These are phyloP conservation scores for Eumeta japonica DNA, from an alignment of 1,140 invertebrate genomes.

Conservation along the genomic window DNA sequence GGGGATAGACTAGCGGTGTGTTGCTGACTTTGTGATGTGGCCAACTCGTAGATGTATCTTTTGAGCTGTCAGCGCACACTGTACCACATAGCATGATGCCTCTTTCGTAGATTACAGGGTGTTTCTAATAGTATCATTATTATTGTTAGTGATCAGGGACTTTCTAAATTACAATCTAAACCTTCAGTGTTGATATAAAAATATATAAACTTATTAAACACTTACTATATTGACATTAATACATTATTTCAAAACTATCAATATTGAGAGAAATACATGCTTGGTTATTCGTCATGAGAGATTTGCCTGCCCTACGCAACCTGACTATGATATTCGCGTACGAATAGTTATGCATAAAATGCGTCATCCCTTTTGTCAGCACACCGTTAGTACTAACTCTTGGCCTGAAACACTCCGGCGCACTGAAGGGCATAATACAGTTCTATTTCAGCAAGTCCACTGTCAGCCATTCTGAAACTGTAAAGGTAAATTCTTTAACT, in stretches of 20 bases:
- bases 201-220: too few species aligned
- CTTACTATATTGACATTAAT: too few species aligned
- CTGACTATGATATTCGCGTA: slow-evolving; percentile 42
- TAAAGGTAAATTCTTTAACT: slow-evolving; percentile 41
- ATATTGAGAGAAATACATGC: slow-evolving; percentile 48
- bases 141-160: too few species aligned
- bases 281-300: slow-evolving; percentile 53
- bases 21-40: slow-evolving; percentile 42
- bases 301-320: slow-evolving; percentile 51
- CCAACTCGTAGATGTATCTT: too few species aligned
- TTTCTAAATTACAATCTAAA: too few species aligned
- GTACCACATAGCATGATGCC: slow-evolving; percentile 48
- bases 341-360: too few species aligned
- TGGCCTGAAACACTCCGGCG: slow-evolving; percentile 49
- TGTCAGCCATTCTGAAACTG: slow-evolving; percentile 6
- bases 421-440: slow-evolving; percentile 53
- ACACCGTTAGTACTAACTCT: slow-evolving; percentile 42
- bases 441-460: slow-evolving; percentile 40
- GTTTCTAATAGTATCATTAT: too few species aligned
- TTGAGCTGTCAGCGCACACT: slow-evolving; percentile 49
- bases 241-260: too few species aligned
- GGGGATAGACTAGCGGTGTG: slow-evolving; percentile 49
- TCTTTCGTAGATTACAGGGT: too few species aligned
- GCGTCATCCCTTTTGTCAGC: slow-evolving; percentile 29
- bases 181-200: too few species aligned